Percentiles rank a stretch among this genome's conserved stretches.
phyloP scores from a whole-genome alignment of 2,888 invertebrate genomes.

The Artemia sp. region DNA sequence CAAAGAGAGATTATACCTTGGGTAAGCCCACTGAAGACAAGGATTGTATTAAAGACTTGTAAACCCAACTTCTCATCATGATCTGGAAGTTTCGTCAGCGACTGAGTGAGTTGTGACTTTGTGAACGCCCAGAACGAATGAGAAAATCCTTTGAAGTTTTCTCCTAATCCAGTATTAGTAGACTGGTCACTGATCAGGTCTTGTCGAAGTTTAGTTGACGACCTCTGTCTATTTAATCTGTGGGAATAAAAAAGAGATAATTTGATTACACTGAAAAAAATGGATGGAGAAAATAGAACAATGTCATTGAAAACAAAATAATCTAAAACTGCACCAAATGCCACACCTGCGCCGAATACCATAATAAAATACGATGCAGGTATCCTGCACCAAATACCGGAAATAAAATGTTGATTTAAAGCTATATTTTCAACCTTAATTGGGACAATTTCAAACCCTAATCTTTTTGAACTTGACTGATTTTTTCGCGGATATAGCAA shows the following conservation, averaged over 20 bases:
- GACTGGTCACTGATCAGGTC: conserved; percentile 41
- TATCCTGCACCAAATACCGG: no score
- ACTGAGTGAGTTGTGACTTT: conserved; percentile 57
- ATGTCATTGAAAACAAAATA: no score
- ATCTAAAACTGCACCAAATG: no score
- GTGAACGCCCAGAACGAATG: conserved; percentile 80
- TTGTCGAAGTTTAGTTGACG: conserved; percentile 34
- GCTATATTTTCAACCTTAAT: no score
- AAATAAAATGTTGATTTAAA: no score
- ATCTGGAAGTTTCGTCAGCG: conserved; percentile 64
- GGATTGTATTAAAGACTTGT: conserved; percentile 70
- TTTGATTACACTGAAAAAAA: no score
- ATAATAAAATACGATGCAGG: no score
- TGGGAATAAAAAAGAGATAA: conserved; percentile 12
- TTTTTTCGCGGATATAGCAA: no score
- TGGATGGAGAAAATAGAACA: no score
- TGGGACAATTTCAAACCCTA: no score
- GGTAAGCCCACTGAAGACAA: conserved; percentile 70
- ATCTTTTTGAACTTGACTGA: no score
- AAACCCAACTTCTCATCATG: conserved; percentile 68
- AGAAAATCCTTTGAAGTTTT: conserved; percentile 70
- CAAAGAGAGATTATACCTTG: conserved; percentile 29
- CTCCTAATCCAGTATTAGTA: conserved; percentile 43
- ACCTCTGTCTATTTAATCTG: conserved; percentile 51
- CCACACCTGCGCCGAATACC: no score